Percentiles rank a stretch among this genome's conserved stretches.
Evolutionary conservation across 2,888 invertebrate genomes (phyloP).

Genomic region (Arrhopalites spinosus): DNA sequence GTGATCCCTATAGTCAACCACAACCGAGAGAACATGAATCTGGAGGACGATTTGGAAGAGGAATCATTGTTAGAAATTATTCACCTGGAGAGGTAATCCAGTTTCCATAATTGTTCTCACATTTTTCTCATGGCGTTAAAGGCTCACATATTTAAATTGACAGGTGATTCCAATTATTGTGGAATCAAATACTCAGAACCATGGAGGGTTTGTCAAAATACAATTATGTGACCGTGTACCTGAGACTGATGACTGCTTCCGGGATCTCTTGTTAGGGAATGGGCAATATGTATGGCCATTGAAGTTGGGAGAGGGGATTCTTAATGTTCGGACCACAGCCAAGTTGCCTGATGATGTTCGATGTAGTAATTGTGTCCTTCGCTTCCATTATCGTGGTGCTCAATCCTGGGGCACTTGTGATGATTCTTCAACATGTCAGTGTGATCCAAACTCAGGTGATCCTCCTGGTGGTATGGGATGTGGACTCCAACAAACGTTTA

Average conservation of each 20-base stretch:
- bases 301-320: conserved; percentile 12
- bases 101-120: too few species aligned
- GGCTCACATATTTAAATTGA: not conserved
- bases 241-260: conserved; percentile 28
- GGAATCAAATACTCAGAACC: conserved; percentile 58
- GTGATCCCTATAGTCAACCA: conserved; percentile 6
- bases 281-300: conserved; percentile 28
- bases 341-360: conserved; percentile 21
- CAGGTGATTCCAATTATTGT: conserved; percentile 56
- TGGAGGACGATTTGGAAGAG: conserved; percentile 43
- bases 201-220: conserved; percentile 59
- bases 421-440: conserved; percentile 25
- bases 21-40: conserved; percentile 38
- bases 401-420: conserved; percentile 40
- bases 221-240: conserved; percentile 57
- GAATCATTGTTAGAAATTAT: conserved; percentile 40
- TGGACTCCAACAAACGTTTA: conserved; percentile 44
- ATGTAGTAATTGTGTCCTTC: conserved; percentile 26
- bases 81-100: conserved; percentile 30
- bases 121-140: too few species aligned
- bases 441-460: conserved; percentile 30
- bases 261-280: not conserved
- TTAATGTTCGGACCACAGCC: conserved; percentile 14
- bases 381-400: conserved; percentile 37
- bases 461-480: conserved; percentile 42